Evolutionary conservation across 2,113 vertebrate genomes (phyloP).

Genomic region (Syrmaticus mikado): DNA sequence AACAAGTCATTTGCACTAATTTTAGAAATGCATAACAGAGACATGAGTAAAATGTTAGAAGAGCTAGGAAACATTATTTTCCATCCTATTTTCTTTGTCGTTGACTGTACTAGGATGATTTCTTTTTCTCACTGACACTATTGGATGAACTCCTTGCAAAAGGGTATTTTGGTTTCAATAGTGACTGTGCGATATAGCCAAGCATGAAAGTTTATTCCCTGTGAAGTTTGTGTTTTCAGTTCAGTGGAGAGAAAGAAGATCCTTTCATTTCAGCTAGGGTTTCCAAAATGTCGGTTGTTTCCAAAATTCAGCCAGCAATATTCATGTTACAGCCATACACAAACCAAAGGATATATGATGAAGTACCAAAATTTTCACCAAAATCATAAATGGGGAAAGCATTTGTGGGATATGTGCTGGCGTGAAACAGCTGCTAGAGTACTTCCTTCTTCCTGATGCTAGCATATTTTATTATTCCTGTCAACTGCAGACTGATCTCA

Average conservation of each 20-base stretch:
- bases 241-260: slow-evolving; percentile 42
- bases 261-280: neutral
- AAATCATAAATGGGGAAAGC: neutral
- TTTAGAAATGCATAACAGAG: neutral
- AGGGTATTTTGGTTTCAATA: slow-evolving; percentile 29
- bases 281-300: slow-evolving; percentile 46
- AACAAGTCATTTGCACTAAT: neutral
- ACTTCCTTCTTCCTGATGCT: slow-evolving; percentile 7
- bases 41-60: neutral
- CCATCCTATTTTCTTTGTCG: neutral
- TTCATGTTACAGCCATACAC: neutral
- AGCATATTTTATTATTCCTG: neutral
- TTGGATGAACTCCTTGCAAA: slow-evolving; percentile 33
- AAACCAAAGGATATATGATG: neutral
- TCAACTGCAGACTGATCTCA: slow-evolving; percentile 9
- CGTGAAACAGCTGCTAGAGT: neutral
- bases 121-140: neutral
- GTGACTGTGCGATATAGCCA: neutral
- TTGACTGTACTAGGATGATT: neutral
- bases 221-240: slow-evolving; percentile 11
- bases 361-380: slow-evolving; percentile 15
- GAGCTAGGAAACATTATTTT: neutral
- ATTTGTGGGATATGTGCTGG: neutral
- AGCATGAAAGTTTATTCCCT: slow-evolving; percentile 1
- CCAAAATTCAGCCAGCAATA: neutral